Conservation (phyloP, 1,140 invertebrate genomes). For the Papilio helenus region DNA sequence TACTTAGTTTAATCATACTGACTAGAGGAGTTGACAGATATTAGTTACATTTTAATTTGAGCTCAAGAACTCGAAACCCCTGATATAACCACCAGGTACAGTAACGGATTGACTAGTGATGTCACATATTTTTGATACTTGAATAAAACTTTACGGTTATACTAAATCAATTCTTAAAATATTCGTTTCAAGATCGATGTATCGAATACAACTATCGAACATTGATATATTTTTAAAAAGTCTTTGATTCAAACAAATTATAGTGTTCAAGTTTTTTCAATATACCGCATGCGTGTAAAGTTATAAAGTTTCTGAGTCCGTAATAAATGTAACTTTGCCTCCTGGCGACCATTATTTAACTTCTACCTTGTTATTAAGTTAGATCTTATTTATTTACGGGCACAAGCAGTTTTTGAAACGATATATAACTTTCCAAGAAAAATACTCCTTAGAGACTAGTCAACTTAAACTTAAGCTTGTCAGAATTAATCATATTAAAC, state of each 20-base stretch:
- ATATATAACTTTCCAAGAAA: slow-evolving; percentile 3
- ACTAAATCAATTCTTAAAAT: slow-evolving; percentile 7
- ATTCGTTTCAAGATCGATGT: slow-evolving; percentile 15
- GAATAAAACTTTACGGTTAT: background rate
- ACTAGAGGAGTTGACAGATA: no score
- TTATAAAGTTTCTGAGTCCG: slow-evolving; percentile 65
- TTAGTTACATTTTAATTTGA: no score
- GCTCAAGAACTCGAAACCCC: no score
- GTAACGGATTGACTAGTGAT: background rate
- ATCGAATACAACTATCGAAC: slow-evolving; percentile 41
- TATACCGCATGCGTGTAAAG: slow-evolving; percentile 74
- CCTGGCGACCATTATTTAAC: slow-evolving; percentile 78
- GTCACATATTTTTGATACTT: background rate
- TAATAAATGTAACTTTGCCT: slow-evolving; percentile 78
- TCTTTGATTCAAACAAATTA: slow-evolving; percentile 66
- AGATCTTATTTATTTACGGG: slow-evolving; percentile 78
- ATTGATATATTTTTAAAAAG: slow-evolving; percentile 57
- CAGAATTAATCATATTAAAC: background rate
- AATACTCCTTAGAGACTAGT: background rate
- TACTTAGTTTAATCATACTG: no score
- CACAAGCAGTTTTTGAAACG: slow-evolving; percentile 41
- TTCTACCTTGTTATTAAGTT: slow-evolving; percentile 77
- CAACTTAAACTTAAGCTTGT: background rate
- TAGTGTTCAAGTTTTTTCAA: slow-evolving; percentile 76
- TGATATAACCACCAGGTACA: no score